phyloP scores from a whole-genome alignment of 37 sponge, comb jelly and placozoan species.

The Chondrosia reniformis region DNA sequence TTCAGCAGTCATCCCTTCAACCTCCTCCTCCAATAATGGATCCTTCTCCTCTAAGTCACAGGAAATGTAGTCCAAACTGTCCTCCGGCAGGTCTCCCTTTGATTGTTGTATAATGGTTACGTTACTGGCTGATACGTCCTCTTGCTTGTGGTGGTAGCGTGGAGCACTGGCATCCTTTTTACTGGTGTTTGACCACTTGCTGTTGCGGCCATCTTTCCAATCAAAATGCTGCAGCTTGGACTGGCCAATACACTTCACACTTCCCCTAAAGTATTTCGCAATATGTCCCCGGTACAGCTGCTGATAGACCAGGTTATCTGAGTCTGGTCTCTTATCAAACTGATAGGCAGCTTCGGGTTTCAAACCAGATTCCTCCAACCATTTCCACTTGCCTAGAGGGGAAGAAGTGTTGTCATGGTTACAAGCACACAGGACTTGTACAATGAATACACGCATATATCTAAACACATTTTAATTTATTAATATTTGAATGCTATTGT shows the following conservation, averaged over 20 bases:
- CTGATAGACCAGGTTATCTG: slow-evolving; percentile 51
- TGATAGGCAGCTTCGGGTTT: slow-evolving; percentile 47
- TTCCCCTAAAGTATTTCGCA: slow-evolving; percentile 45
- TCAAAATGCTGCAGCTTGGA: not conserved
- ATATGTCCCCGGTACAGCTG: slow-evolving; percentile 66
- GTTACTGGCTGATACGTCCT: not conserved
- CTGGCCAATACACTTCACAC: not conserved
- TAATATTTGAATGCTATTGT: no score
- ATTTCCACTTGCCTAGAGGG: slow-evolving; percentile 19
- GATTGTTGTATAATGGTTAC: not conserved
- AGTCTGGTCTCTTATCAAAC: slow-evolving; percentile 54
- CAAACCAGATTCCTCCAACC: slow-evolving; percentile 63
- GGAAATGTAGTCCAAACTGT: not conserved
- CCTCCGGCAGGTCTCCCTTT: not conserved
- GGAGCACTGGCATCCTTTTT: not conserved
- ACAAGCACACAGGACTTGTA: not conserved
- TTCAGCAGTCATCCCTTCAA: slow-evolving; percentile 23
- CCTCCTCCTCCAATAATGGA: not conserved
- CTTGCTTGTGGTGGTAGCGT: not conserved
- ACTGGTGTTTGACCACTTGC: not conserved
- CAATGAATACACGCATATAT: not conserved
- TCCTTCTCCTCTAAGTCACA: not conserved
- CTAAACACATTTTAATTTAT: no score
- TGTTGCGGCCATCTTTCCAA: slow-evolving; percentile 5
- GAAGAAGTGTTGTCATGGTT: not conserved